phyloP scores from a whole-genome alignment of 2,797 vertebrate genomes.

The Xenops minutus region DNA sequence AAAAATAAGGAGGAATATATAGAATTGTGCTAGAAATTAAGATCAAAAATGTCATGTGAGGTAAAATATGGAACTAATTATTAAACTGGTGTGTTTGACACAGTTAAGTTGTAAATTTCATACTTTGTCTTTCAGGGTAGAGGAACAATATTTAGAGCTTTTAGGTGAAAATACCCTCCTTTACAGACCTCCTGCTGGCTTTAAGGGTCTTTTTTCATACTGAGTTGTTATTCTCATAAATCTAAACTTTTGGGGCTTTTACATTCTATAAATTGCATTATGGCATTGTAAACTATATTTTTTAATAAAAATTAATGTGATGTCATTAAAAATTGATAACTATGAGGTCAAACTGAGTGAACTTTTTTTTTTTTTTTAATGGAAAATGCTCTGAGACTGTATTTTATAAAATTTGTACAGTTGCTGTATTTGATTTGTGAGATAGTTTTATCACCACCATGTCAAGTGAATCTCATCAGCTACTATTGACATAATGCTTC shows the following conservation, averaged over 20 bases:
- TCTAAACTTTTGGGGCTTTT: not conserved
- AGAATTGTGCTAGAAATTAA: not conserved
- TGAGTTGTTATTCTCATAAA: not conserved
- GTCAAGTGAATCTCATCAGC: not conserved
- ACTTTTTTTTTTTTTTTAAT: not conserved
- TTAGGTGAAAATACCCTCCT: not conserved
- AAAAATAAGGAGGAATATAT: not conserved
- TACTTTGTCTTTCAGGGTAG: not conserved
- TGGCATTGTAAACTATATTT: not conserved
- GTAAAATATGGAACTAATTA: not conserved
- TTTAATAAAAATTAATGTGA: not conserved
- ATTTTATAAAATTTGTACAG: not conserved
- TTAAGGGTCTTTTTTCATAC: not conserved
- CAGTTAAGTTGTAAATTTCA: not conserved
- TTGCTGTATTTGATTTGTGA: not conserved
- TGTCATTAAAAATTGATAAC: not conserved
- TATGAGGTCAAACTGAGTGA: not conserved
- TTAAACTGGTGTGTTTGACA: not conserved
- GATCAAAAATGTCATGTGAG: not conserved
- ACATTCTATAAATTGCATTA: not conserved
- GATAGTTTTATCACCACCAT: not conserved
- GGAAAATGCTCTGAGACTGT: not conserved
- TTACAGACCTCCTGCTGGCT: fast-evolving
- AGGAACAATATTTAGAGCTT: not conserved
- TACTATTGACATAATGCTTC: not conserved